phyloP scores from a whole-genome alignment of 2,797 vertebrate species.

The Chrysolophus pictus region DNA sequence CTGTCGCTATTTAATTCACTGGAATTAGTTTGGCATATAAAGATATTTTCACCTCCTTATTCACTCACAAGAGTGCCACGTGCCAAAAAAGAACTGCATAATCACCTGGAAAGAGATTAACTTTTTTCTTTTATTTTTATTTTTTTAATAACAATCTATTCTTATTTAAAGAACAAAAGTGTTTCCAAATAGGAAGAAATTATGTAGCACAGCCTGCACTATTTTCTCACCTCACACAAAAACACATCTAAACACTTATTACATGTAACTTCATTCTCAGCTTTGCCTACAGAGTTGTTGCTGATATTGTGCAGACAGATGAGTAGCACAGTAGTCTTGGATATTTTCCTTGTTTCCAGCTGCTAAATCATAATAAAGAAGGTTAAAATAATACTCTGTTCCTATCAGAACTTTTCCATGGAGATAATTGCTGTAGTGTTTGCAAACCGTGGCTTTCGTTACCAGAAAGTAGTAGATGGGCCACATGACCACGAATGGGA shows the following conservation, averaged over 20 bases:
- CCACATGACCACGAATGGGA: neutral
- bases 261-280: neutral
- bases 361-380: neutral
- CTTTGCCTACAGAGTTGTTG: neutral
- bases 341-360: neutral
- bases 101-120: slow-evolving; percentile 8
- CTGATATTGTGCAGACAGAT: neutral
- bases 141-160: neutral
- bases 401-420: neutral
- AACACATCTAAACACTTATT: neutral
- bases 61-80: neutral
- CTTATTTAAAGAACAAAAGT: neutral
- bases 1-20: neutral
- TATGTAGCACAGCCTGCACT: neutral
- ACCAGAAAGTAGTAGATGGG: neutral
- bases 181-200: neutral
- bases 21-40: neutral
- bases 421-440: neutral
- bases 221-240: slow-evolving; percentile 15
- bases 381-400: neutral
- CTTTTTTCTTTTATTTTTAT: neutral
- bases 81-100: neutral
- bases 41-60: neutral
- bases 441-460: neutral
- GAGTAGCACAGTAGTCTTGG: neutral